A percentile compares a stretch with the other conserved stretches of the same genome.
Conservation (phyloP, 2,113 vertebrate genomes). For the Donacobius atricapilla region DNA sequence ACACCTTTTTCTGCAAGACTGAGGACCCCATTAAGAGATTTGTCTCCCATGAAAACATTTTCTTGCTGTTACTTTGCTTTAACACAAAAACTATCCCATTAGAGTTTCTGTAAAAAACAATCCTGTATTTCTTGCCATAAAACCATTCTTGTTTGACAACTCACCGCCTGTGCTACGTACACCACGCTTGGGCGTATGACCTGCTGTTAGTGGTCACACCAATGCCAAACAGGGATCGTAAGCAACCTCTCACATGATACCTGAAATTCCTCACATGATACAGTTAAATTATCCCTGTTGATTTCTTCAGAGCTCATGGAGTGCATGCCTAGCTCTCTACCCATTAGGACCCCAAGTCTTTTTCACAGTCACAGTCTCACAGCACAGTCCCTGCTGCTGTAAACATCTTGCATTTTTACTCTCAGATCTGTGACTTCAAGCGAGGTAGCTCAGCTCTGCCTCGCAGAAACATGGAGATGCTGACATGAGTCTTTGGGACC, state of each 20-base stretch:
- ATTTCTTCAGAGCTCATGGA: background rate
- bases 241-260: background rate
- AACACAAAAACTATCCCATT: background rate
- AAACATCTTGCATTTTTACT: background rate
- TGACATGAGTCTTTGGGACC: rapidly evolving
- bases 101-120: background rate
- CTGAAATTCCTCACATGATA: background rate
- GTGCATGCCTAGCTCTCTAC: background rate
- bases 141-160: background rate
- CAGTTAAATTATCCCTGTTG: background rate
- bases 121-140: background rate
- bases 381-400: background rate
- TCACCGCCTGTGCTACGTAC: rapidly evolving
- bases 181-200: background rate
- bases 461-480: background rate
- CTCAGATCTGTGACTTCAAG: background rate
- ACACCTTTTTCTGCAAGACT: background rate
- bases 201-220: background rate
- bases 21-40: background rate
- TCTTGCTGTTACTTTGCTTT: background rate
- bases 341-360: background rate
- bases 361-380: background rate
- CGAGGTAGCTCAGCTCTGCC: background rate
- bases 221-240: background rate
- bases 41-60: background rate